Percentiles rank a stretch among this genome's conserved stretches.
These are phyloP conservation scores for Trachemys scripta DNA, from an alignment of 2,113 vertebrate species.

Conservation along the genomic window DNA sequence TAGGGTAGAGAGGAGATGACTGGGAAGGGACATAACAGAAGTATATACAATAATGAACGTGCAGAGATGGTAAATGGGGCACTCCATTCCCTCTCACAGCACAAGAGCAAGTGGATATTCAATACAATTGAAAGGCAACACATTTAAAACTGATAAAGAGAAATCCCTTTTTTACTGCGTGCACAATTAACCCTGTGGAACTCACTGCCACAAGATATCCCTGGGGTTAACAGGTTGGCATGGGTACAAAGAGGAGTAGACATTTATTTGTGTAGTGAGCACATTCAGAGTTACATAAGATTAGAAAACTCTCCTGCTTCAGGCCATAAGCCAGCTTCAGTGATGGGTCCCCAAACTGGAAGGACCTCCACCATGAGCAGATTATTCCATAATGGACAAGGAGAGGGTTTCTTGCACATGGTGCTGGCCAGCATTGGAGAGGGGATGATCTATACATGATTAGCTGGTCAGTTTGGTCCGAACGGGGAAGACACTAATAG, in stretches of 20 bases:
- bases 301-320: neutral
- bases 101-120: fast-evolving
- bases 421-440: neutral
- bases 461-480: neutral
- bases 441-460: neutral
- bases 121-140: fast-evolving
- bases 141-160: fast-evolving
- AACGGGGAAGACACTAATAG: neutral
- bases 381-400: neutral
- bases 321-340: neutral
- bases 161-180: neutral
- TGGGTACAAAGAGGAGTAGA: fast-evolving
- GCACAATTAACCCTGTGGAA: neutral
- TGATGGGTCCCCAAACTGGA: neutral
- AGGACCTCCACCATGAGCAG: neutral
- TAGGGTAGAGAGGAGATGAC: fast-evolving
- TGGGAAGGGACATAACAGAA: fast-evolving
- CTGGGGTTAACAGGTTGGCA: fast-evolving
- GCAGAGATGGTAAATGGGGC: fast-evolving
- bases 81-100: fast-evolving
- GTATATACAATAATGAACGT: neutral
- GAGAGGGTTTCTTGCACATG: neutral
- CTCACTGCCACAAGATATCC: neutral
- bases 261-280: neutral
- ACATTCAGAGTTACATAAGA: neutral